Conservation (phyloP, 2,888 invertebrate genomes). For the Petrophora chlorosata region DNA sequence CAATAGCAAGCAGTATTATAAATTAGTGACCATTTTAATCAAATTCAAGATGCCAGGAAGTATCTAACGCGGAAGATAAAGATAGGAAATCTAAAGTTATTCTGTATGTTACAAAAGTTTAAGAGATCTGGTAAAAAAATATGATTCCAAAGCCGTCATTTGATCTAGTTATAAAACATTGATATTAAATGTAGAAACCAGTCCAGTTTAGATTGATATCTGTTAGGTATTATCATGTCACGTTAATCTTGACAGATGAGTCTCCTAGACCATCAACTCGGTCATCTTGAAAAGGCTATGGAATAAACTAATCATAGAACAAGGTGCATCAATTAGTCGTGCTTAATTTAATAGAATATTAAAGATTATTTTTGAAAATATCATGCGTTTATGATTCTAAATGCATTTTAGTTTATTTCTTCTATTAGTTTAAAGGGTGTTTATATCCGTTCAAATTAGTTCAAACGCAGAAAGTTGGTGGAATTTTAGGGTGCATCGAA, state of each 20-base stretch:
- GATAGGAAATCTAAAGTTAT: constrained; percentile 2
- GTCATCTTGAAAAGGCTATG: constrained; percentile 7
- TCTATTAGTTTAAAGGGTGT: constrained; percentile 11
- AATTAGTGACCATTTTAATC: constrained; percentile 32
- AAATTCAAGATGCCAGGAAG: constrained; percentile 18
- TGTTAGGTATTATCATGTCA: constrained; percentile 2
- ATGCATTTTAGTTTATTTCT: constrained; percentile 13
- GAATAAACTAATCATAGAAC: constrained; percentile 12
- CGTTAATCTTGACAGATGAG: constrained; percentile 8
- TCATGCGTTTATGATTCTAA: constrained; percentile 21
- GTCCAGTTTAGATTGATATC: constrained; percentile 3
- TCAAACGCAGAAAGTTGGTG: constrained; percentile 21
- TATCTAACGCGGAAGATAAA: constrained; percentile 10
- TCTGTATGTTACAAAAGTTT: constrained; percentile 9
- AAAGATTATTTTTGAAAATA: not conserved
- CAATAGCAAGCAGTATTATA: constrained; percentile 55
- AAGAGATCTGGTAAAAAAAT: not conserved
- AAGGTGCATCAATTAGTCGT: constrained; percentile 11
- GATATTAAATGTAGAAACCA: not conserved
- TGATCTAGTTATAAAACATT: not conserved
- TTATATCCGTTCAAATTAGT: constrained; percentile 5
- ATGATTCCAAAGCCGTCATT: constrained; percentile 20
- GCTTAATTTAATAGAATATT: constrained; percentile 12
- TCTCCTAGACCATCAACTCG: not conserved
- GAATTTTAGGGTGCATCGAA: constrained; percentile 27